Conservation (phyloP, 2,113 vertebrate species). For the Micromys minutus region DNA sequence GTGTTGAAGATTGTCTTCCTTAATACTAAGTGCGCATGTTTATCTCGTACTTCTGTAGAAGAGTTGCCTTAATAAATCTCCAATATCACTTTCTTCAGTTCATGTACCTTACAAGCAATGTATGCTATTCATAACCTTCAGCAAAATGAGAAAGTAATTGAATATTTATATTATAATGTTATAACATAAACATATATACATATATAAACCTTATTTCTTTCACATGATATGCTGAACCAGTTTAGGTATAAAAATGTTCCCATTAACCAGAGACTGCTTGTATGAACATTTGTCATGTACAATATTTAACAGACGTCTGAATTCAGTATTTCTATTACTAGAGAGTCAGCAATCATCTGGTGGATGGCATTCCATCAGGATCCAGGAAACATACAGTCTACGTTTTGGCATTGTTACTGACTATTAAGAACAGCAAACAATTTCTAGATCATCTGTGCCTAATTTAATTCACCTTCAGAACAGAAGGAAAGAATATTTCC, state of each 20-base stretch:
- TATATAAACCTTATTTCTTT: constrained; percentile 55
- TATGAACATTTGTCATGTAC: constrained; percentile 69
- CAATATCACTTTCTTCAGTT: not conserved
- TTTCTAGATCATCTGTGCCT: constrained; percentile 28
- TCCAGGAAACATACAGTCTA: constrained; percentile 34
- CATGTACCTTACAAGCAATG: not conserved
- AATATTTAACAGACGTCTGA: constrained; percentile 75
- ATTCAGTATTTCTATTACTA: constrained; percentile 61
- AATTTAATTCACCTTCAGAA: constrained; percentile 48
- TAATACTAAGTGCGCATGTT: not conserved
- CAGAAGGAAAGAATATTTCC: not conserved
- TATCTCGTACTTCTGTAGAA: not conserved
- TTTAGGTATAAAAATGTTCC: constrained; percentile 64
- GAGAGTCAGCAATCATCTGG: not conserved
- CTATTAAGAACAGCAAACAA: constrained; percentile 39
- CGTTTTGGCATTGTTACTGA: constrained; percentile 16
- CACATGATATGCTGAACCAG: constrained; percentile 58
- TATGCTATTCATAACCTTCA: constrained; percentile 46
- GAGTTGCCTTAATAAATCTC: not conserved
- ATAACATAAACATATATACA: constrained; percentile 56
- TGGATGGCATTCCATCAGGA: not conserved
- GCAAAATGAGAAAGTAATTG: constrained; percentile 70
- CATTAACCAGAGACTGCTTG: constrained; percentile 45
- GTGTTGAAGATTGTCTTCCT: not conserved
- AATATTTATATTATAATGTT: constrained; percentile 58